Conservation (phyloP, 2,888 invertebrate species). For the Rhabditophanes sp. region DNA sequence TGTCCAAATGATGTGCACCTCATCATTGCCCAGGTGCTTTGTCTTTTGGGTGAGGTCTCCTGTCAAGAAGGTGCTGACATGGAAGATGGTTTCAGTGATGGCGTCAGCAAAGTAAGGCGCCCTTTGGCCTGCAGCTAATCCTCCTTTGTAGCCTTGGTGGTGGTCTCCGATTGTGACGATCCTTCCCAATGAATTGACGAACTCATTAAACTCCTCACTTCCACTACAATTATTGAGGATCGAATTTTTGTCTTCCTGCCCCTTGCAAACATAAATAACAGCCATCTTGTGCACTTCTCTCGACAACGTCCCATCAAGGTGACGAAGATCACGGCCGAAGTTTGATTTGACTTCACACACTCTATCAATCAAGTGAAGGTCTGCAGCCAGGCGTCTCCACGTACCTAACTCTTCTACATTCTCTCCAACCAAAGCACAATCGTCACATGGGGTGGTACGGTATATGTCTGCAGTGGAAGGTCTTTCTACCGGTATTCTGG, state of each 20-base stretch:
- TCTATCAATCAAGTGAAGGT: constrained; percentile 10
- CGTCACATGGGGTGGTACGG: constrained; percentile 1
- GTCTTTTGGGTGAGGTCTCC: constrained; percentile 46
- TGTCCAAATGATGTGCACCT: constrained; percentile 83
- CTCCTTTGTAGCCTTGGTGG: constrained; percentile 86
- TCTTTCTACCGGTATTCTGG: not conserved
- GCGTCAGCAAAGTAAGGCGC: constrained; percentile 63
- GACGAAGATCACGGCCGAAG: constrained; percentile 66
- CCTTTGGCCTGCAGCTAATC: constrained; percentile 59
- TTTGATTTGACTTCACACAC: constrained; percentile 15
- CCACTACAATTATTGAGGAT: constrained; percentile 77
- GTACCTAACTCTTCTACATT: constrained; percentile 63
- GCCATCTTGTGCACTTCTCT: constrained; percentile 89
- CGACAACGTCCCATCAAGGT: constrained; percentile 61
- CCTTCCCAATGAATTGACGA: constrained; percentile 47
- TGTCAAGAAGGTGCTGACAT: constrained; percentile 92
- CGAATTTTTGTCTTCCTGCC: constrained; percentile 86
- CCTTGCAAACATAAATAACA: constrained; percentile 85
- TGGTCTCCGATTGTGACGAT: constrained; percentile 31
- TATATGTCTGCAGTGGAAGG: too few relatives aligned
- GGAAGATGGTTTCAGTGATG: constrained; percentile 72
- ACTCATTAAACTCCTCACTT: constrained; percentile 74
- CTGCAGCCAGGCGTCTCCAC: constrained; percentile 15
- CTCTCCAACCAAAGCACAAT: too few relatives aligned
- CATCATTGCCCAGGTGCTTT: constrained; percentile 48